A percentile compares a stretch with the other conserved stretches of the same genome.
Conservation (phyloP, 2,113 vertebrate species). For the Girardinichthys multiradiatus region DNA sequence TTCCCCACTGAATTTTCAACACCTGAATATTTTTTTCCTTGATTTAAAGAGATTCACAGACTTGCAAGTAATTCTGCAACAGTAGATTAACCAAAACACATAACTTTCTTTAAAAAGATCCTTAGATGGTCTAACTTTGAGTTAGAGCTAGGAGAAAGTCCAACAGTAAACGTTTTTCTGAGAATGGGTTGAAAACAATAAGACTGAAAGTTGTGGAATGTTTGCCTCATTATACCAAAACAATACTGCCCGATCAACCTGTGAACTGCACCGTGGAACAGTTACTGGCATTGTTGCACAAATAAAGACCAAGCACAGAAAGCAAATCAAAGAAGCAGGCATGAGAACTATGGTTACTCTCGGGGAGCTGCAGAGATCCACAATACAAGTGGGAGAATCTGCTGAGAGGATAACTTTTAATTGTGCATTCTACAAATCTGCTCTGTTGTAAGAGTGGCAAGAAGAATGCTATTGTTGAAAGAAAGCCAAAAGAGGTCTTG, state of each 20-base stretch:
- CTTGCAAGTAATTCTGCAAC: background rate
- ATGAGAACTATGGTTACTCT: too few relatives aligned
- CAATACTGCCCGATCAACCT: background rate
- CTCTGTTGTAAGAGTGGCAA: background rate
- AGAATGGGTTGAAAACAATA: background rate
- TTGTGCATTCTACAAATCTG: background rate
- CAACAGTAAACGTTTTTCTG: background rate
- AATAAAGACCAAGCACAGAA: too few relatives aligned
- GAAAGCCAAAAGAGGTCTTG: background rate
- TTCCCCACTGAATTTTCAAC: background rate
- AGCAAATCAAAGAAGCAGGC: too few relatives aligned
- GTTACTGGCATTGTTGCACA: too few relatives aligned
- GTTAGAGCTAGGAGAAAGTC: background rate
- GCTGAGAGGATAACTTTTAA: background rate
- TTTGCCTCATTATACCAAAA: background rate
- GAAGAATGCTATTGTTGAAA: background rate
- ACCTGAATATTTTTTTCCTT: background rate
- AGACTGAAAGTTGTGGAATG: background rate
- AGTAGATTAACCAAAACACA: background rate
- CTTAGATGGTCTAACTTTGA: background rate
- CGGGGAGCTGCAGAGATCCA: too few relatives aligned
- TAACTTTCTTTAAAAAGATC: background rate
- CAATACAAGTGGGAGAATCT: too few relatives aligned
- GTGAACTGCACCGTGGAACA: too few relatives aligned
- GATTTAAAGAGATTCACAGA: background rate